Evolutionary conservation across 2,113 vertebrate species (phyloP), one percentile per base, ranked within the genome.

Genomic region (Taurulus bubalis): DNA sequence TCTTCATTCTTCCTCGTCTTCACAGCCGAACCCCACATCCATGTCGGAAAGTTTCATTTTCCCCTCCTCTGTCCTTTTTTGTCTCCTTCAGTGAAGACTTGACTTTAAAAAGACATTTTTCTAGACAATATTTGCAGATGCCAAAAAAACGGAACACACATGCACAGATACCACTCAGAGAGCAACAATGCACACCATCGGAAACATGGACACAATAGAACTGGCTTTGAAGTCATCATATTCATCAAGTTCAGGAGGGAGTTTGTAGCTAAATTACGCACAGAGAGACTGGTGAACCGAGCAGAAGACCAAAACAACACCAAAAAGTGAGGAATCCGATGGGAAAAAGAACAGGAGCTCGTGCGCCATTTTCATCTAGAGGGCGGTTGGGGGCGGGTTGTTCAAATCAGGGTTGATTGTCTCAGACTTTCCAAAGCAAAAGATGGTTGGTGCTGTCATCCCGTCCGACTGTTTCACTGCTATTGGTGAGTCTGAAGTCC

Each of bases 391-490:
- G 49, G 30, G 55, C 4, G n/a, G 55, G 51, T 45, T n/a, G 24
- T 71, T 76, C 58, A 63, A 69, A 32, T 22, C 22, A 3, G 28
- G 71, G 8, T 40, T 0, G 0, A 67, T 24, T 20, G 71, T 74
- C 75, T 99, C 96, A 99, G 71, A 97, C 96, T 88, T 96, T 95
- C 98, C 98, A 99, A 14, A 99, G 95, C 67, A 99, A 95, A 75
- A 99, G 96, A 83, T 99, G 98, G 93, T 99, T 99, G 85, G 98
- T 99, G 92, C 98, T 99, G 94, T 99, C 98, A 0, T 99, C 98
- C 53, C 98, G 92, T 64, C 98, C 98, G 45, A 99, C 96, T 0
- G 97, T 97, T 93, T 99, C 98, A 2, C 97, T 99, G 96, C 97
- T 98, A 91, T 94, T 93, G 87, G 96, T 97, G 84, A 99, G 96